Evolutionary conservation across 1,140 invertebrate genomes (phyloP).

Genomic region (Neodiprion fabricii): DNA sequence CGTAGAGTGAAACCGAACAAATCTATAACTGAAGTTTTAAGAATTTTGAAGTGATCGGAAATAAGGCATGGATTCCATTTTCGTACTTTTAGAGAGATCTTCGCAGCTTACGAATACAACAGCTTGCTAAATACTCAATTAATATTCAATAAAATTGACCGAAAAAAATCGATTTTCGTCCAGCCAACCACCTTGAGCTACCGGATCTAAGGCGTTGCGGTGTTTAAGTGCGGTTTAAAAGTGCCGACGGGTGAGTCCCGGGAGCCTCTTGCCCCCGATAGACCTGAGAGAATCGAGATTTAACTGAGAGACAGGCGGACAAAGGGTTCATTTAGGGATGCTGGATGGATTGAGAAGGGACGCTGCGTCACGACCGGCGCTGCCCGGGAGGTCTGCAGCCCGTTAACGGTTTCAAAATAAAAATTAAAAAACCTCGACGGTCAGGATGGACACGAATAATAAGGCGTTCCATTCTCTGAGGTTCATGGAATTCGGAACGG

Average conservation of each 20-base stretch:
- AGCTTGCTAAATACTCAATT: neutral
- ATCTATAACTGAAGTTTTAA: too few species aligned
- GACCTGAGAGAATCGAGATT: neutral
- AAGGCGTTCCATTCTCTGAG: too few species aligned
- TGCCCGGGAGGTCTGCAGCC: neutral
- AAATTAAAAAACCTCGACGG: too few species aligned
- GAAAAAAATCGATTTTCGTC: neutral
- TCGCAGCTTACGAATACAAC: too few species aligned
- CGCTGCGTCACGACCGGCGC: neutral
- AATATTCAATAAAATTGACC: neutral
- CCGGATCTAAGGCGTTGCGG: neutral
- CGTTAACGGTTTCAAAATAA: neutral
- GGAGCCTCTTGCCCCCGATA: constrained; percentile 1
- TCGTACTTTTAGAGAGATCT: too few species aligned
- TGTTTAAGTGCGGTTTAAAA: neutral
- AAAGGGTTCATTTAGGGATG: constrained; percentile 1
- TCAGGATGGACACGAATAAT: too few species aligned
- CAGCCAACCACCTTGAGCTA: neutral
- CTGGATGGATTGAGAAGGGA: neutral
- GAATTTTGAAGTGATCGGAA: too few species aligned
- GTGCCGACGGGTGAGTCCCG: neutral
- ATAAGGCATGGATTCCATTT: too few species aligned
- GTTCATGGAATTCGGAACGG: too few species aligned
- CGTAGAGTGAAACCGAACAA: too few species aligned
- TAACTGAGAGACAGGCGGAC: neutral